phyloP scores from a whole-genome alignment of 2,113 vertebrate genomes.

The Diadophis punctatus region DNA sequence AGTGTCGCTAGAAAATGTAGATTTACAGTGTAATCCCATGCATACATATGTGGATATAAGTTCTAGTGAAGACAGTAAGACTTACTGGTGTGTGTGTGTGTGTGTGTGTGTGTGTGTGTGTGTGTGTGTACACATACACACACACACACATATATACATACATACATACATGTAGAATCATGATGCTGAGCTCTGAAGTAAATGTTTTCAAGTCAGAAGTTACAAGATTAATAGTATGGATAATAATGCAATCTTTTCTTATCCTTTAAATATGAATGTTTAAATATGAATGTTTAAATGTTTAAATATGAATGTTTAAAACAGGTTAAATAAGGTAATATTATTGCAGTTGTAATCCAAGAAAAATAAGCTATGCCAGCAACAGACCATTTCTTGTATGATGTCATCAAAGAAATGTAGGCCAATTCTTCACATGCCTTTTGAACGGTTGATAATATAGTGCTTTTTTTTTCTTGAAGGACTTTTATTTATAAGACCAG shows the following conservation, averaged over 20 bases:
- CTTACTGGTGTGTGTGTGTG: background rate
- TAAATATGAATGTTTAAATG: slow-evolving; percentile 30
- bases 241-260: slow-evolving; percentile 9
- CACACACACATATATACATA: too few species aligned
- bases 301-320: too few species aligned
- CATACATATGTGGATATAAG: background rate
- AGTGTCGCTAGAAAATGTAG: slow-evolving; percentile 63
- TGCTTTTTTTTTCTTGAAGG: background rate
- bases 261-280: slow-evolving; percentile 29
- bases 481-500: background rate
- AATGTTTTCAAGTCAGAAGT: slow-evolving; percentile 59
- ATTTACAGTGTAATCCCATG: slow-evolving; percentile 14
- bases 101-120: background rate
- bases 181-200: slow-evolving; percentile 52
- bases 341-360: slow-evolving; percentile 29
- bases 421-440: background rate
- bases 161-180: background rate
- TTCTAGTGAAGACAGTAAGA: background rate
- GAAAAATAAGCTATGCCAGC: background rate
- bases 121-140: too few species aligned
- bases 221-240: slow-evolving; percentile 33
- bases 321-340: slow-evolving; percentile 51
- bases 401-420: slow-evolving; percentile 2
- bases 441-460: background rate
- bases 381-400: slow-evolving; percentile 17